These are phyloP conservation scores for Albula glossodonta DNA, from an alignment of 2,113 vertebrate genomes.

Conservation along the genomic window DNA sequence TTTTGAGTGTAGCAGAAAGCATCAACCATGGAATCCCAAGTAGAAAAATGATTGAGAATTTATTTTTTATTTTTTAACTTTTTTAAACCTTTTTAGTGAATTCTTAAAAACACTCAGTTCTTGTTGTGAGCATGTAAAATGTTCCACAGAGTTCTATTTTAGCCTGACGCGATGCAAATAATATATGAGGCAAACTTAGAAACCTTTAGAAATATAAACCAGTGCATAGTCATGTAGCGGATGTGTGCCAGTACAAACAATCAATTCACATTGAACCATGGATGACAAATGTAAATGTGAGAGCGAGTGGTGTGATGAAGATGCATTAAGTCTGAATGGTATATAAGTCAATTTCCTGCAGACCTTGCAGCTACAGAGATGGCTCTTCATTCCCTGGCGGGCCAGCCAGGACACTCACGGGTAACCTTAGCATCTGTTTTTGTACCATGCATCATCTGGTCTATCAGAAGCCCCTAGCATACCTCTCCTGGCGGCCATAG, in stretches of 20 bases:
- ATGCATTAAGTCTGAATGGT: constrained; percentile 37
- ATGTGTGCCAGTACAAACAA: constrained; percentile 21
- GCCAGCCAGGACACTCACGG: background rate
- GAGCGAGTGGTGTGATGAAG: constrained; percentile 35
- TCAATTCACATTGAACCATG: constrained; percentile 35
- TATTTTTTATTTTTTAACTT: too few relatives aligned
- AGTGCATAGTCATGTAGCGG: constrained; percentile 3
- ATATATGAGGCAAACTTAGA: background rate
- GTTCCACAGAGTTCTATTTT: too few relatives aligned
- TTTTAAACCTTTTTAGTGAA: too few relatives aligned
- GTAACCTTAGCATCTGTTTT: constrained; percentile 19
- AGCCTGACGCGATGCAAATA: too few relatives aligned
- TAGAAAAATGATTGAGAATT: too few relatives aligned
- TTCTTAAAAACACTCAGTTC: too few relatives aligned
- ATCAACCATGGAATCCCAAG: too few relatives aligned
- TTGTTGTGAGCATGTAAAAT: too few relatives aligned
- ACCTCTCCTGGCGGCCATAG: background rate
- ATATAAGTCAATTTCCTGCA: constrained; percentile 35
- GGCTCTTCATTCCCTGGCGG: constrained; percentile 9
- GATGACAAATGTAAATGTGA: constrained; percentile 50
- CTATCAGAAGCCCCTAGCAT: background rate
- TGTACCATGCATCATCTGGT: constrained; percentile 19
- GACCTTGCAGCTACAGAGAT: background rate
- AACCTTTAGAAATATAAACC: background rate
- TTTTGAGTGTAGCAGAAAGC: too few relatives aligned